A percentile compares a stretch with the other conserved stretches of the same genome.
Evolutionary conservation across 2,113 vertebrate species (phyloP).

Genomic region (Phalacrocorax brasilianus): DNA sequence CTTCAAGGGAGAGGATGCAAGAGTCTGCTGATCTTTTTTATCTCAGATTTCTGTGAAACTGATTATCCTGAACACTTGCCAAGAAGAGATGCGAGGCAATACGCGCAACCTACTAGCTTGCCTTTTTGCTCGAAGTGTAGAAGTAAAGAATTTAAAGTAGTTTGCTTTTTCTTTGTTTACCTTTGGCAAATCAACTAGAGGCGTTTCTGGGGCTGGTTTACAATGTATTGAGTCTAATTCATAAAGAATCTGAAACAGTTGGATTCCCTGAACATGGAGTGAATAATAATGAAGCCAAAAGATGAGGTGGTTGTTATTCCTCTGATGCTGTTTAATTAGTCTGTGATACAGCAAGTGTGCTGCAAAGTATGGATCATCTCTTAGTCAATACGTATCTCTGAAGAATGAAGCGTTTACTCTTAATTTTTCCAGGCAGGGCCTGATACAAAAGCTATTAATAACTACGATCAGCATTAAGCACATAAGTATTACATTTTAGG

Average conservation of each 20-base stretch:
- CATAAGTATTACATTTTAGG: background rate
- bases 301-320: background rate
- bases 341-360: background rate
- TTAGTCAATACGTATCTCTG: background rate
- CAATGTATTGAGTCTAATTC: background rate
- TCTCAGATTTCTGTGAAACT: background rate
- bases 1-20: background rate
- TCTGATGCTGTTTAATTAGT: background rate
- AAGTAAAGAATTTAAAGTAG: background rate
- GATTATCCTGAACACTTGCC: background rate
- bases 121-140: background rate
- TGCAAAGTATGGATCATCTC: background rate
- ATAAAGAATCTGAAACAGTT: background rate
- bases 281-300: background rate
- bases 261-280: background rate
- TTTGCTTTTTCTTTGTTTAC: constrained; percentile 12
- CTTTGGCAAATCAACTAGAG: background rate
- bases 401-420: background rate
- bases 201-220: background rate
- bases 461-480: background rate
- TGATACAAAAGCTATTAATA: background rate
- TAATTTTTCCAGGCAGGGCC: background rate
- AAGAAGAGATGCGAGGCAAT: background rate
- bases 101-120: background rate
- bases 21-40: background rate